Evolutionary conservation across 1,140 invertebrate genomes (phyloP), one percentile per base, ranked within the genome.

Genomic region (Drepana arcuata): DNA sequence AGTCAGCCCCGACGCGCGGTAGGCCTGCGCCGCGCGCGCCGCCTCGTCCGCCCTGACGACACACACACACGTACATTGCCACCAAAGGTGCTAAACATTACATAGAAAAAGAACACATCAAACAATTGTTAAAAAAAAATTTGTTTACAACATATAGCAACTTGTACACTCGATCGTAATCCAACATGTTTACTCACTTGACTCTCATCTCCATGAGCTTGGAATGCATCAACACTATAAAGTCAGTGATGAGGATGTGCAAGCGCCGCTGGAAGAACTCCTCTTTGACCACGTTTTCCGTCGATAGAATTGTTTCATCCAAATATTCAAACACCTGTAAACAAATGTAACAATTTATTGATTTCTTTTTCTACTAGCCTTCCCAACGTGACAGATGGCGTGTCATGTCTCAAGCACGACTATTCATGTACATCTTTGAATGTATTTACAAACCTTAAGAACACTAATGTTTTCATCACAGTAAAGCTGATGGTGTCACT

Each of bases 221-320:
- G 16, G 95, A 84, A 18, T 96, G 95, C 94, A 98, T 95, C 18
- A 93, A 85, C 29, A 94, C 89, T 34, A 98, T 95, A 51, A 99
- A 97, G 72, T 98, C 96, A 0, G 94, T 95, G 27, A 98, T 86
- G 1, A 98, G 68, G 7, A 88, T 87, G 70, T 99, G 96, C 18
- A 98, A 85, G 32, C 93, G 87, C 25, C 92, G 88, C 48, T 95
- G 83, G 55, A 95, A 94, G 69, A 95, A 96, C 48, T 93, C 92
- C 77, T 93, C 93, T 41, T 87, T 85, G 48, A 89, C 88, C 28
- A 95, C 88, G 10, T 83, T 71, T 11, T 89, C 85, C 38, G 88
- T 91, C n/a, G 90, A 87, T 1, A 96, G 82, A 28, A 96, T 77
- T 12, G 90, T 84, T 25, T 90, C 87, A 7, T 89, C 86, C 7